phyloP scores from a whole-genome alignment of 2,113 vertebrate species.

The Nycticebus coucang region DNA sequence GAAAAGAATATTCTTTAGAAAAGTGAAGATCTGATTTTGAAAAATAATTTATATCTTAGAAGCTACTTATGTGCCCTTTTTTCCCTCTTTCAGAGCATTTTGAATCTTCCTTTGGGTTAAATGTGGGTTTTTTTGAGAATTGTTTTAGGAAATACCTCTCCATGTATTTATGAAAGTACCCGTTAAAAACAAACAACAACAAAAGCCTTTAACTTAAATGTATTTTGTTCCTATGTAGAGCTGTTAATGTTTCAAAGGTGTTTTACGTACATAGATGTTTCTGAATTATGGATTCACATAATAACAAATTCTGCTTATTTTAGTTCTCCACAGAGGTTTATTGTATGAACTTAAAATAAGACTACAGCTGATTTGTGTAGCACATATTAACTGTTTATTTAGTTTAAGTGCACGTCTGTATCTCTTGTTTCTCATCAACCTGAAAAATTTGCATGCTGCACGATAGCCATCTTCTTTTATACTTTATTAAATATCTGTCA shows the following conservation, averaged over 20 bases:
- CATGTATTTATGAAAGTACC: constrained; percentile 70
- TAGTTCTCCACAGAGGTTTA: constrained; percentile 73
- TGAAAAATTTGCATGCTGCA: constrained; percentile 83
- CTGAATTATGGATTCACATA: constrained; percentile 67
- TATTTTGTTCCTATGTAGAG: constrained; percentile 8
- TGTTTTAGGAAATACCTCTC: constrained; percentile 73
- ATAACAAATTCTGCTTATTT: constrained; percentile 72
- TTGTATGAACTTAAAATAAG: constrained; percentile 77
- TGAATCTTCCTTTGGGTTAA: constrained; percentile 14
- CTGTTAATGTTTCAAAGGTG: constrained; percentile 71
- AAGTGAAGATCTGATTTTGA: neutral
- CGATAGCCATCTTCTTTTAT: constrained; percentile 84
- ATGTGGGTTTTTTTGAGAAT: constrained; percentile 71
- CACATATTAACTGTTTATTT: constrained; percentile 80
- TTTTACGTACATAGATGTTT: constrained; percentile 64
- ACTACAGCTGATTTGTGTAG: constrained; percentile 60
- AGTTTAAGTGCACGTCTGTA: constrained; percentile 80
- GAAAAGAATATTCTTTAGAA: neutral
- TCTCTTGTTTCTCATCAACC: constrained; percentile 81
- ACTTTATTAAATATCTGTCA: constrained; percentile 92
- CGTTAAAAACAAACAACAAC: neutral
- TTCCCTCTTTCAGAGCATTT: neutral
- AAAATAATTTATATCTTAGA: neutral
- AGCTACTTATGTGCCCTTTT: neutral
- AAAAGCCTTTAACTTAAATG: neutral